These are phyloP conservation scores for Sebastolobus altivelis DNA, from an alignment of 2,797 vertebrate genomes.

Conservation along the genomic window DNA sequence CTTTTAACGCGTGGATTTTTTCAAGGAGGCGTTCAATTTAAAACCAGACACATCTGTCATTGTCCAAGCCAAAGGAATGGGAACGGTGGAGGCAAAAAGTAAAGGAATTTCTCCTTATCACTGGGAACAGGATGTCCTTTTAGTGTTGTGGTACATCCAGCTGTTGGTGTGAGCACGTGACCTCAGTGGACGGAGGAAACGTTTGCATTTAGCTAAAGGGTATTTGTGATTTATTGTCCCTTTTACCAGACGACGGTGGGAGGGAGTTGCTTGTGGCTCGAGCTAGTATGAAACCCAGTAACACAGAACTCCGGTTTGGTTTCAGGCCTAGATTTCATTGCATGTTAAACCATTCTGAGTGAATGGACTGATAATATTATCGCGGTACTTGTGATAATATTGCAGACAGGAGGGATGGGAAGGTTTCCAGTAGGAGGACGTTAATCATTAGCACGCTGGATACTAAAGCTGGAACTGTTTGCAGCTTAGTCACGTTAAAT, in stretches of 20 bases:
- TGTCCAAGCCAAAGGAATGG: constrained; percentile 22
- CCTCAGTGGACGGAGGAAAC: constrained; percentile 25
- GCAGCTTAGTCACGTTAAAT: constrained; percentile 13
- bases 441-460: constrained; percentile 25
- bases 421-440: constrained; percentile 18
- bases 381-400: constrained; percentile 31
- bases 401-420: constrained; percentile 10
- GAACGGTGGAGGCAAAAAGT: constrained; percentile 19
- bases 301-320: constrained; percentile 42
- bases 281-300: constrained; percentile 23
- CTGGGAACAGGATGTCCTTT: constrained; percentile 60
- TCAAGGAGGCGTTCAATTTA: constrained; percentile 9
- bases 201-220: constrained; percentile 29
- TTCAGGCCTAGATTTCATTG: constrained; percentile 38
- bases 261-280: constrained; percentile 25
- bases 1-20: constrained; percentile 22
- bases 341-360: constrained; percentile 32
- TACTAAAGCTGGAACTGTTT: constrained; percentile 16
- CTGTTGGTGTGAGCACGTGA: constrained; percentile 47
- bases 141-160: constrained; percentile 49
- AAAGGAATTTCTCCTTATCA: constrained; percentile 39
- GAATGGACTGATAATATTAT: constrained; percentile 44
- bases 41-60: constrained; percentile 35
- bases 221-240: constrained; percentile 35
- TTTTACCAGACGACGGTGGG: constrained; percentile 11